A percentile compares a stretch with the other conserved stretches of the same genome.
These are phyloP conservation scores for Gymnothorax javanicus DNA, from an alignment of 2,797 vertebrate species.

Conservation along the genomic window DNA sequence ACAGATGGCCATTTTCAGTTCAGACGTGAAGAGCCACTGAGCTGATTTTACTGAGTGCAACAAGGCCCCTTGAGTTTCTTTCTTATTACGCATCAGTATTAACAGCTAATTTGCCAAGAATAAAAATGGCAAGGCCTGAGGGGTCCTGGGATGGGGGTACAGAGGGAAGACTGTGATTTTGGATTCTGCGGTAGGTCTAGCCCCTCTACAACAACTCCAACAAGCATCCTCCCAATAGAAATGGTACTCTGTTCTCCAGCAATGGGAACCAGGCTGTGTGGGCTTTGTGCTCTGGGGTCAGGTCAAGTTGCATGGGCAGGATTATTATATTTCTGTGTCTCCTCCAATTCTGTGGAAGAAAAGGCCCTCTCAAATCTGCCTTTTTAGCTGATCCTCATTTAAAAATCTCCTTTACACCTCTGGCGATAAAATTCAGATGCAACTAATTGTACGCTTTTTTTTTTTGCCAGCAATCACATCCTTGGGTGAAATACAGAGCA, in stretches of 20 bases:
- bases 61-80: neutral
- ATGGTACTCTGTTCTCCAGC: neutral
- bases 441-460: no score
- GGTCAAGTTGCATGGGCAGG: neutral
- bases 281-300: neutral
- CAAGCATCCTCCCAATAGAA: neutral
- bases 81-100: neutral
- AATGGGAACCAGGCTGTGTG: neutral
- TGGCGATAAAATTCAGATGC: neutral
- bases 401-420: neutral
- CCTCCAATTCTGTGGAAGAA: neutral
- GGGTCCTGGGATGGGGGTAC: neutral
- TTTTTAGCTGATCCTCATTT: conserved; percentile 9
- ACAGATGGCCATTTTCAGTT: neutral
- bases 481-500: neutral
- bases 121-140: neutral
- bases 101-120: neutral
- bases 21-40: no score
- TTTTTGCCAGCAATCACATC: neutral
- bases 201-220: no score
- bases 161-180: neutral
- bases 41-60: neutral
- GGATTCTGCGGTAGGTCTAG: neutral
- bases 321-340: neutral
- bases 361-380: neutral